These are phyloP conservation scores for Molossus alvarezi DNA, from an alignment of 2,797 vertebrate genomes.

Conservation along the genomic window DNA sequence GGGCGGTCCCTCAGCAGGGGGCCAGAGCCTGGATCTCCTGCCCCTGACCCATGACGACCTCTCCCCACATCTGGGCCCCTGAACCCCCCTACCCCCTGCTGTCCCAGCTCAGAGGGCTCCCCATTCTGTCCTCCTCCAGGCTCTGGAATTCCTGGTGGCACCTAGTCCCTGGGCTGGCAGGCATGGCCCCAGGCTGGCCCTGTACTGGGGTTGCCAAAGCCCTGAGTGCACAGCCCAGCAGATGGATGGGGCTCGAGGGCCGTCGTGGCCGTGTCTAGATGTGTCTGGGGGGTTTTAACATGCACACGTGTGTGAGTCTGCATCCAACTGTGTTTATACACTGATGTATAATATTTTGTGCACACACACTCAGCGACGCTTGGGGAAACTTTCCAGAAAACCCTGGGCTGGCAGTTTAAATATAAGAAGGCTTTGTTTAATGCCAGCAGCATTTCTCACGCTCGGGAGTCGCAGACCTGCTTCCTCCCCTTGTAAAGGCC, in stretches of 20 bases:
- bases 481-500: background rate
- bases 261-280: fast-evolving
- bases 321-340: slow-evolving; percentile 68
- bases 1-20: slow-evolving; percentile 9
- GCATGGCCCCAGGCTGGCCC: too few species aligned
- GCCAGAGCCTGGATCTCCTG: background rate
- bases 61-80: background rate
- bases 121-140: slow-evolving; percentile 77
- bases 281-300: background rate
- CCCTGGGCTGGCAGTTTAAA: slow-evolving; percentile 84
- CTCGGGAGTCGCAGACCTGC: slow-evolving; percentile 63
- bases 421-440: slow-evolving; percentile 87
- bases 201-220: background rate
- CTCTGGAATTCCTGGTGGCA: slow-evolving; percentile 81
- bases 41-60: slow-evolving; percentile 45
- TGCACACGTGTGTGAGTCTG: slow-evolving; percentile 12
- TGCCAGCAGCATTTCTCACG: slow-evolving; percentile 80
- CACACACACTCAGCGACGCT: slow-evolving; percentile 74
- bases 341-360: slow-evolving; percentile 82
- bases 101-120: slow-evolving; percentile 56
- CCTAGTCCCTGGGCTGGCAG: background rate
- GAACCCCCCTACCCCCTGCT: slow-evolving; percentile 69
- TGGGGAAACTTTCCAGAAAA: slow-evolving; percentile 84
- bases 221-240: background rate
- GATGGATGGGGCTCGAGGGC: background rate